Base-by-base conservation (phyloP, 1,140 invertebrate genomes). In the Heliothis subflexa region DNA sequence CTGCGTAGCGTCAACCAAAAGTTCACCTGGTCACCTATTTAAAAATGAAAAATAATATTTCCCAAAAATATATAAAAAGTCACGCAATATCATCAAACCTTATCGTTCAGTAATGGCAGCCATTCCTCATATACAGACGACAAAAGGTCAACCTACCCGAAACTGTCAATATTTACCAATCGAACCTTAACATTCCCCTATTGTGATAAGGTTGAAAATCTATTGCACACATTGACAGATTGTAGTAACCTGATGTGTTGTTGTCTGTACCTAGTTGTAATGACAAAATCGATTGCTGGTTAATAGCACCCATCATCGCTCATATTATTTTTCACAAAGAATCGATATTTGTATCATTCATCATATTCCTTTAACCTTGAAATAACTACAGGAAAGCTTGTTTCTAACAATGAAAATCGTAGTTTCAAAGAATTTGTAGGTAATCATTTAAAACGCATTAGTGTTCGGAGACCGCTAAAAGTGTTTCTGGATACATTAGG, bases 341-440 rank as follows among this genome's bases (percentile, higher is more conserved):
- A 71, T 33, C 68, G 25, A 55, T 71, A 55, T 45, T 40, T 62
- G 55, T 40, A 50, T 28, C 68, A 71, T 71, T 71, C 14, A 71
- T 71, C 68, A 54, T 71, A 40, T 50, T 71, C 50, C 28, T 40
- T 55, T 71, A 62, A 66, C 62, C 62, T 66, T 47, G 62, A 70
- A 70, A 70, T 18, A 50, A 40, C 13, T 5, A 14, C 13, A 50
- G 33, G 47, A 50, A 68, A 68, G 12, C 16, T 52, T 52, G 49
- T 25, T 25, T 2, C 50, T 68, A 21, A 25, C 16, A 10, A 55
- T 40, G 5, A 40, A 40, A 47, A 66, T 11, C 16, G 40, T 47
- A 47, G 5, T 10, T 3, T 18, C 10, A 50, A 21, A n/a, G 45
- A 68, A 50, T 21, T 25, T 14, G 14, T 50, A 11, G 3, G 13